Evolutionary conservation across 2,797 vertebrate species (phyloP).

Genomic region (Philypnodon macrostomus): DNA sequence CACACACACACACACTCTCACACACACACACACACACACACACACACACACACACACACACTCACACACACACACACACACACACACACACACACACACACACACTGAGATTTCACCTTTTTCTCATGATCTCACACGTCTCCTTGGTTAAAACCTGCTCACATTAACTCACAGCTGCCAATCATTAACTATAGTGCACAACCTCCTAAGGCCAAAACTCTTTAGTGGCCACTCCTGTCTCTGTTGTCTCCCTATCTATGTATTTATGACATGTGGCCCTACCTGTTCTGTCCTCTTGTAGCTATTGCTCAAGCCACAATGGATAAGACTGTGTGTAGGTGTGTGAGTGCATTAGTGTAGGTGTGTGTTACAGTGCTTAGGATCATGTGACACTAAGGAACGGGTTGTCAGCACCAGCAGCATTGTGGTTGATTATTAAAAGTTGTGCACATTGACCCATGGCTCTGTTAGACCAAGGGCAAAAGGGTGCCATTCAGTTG

Average conservation of each 20-base stretch:
- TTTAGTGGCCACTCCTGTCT: constrained; percentile 4
- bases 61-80: too few species aligned
- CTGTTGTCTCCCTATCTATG: constrained; percentile 3
- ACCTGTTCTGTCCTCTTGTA: constrained; percentile 12
- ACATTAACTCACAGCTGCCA: constrained; percentile 6
- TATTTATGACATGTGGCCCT: neutral
- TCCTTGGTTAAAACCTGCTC: neutral
- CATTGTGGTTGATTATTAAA: constrained; percentile 66
- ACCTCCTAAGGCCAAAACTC: neutral
- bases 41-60: too few species aligned
- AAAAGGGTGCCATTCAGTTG: too few species aligned
- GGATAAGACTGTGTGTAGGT: constrained; percentile 26
- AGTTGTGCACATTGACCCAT: constrained; percentile 10
- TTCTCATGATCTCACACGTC: constrained; percentile 5
- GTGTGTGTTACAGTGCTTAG: constrained; percentile 21
- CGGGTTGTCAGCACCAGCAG: constrained; percentile 42
- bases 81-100: too few species aligned
- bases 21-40: too few species aligned
- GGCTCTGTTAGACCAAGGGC: neutral
- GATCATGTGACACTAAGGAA: constrained; percentile 55
- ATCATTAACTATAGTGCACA: neutral
- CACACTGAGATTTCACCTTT: constrained; percentile 7
- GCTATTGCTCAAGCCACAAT: constrained; percentile 17
- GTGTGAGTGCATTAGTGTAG: constrained; percentile 8
- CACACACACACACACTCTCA: too few species aligned